Evolutionary conservation across 2,797 vertebrate genomes (phyloP), one percentile per base, ranked within the genome.

Genomic region (Otolemur crassicaudatus): DNA sequence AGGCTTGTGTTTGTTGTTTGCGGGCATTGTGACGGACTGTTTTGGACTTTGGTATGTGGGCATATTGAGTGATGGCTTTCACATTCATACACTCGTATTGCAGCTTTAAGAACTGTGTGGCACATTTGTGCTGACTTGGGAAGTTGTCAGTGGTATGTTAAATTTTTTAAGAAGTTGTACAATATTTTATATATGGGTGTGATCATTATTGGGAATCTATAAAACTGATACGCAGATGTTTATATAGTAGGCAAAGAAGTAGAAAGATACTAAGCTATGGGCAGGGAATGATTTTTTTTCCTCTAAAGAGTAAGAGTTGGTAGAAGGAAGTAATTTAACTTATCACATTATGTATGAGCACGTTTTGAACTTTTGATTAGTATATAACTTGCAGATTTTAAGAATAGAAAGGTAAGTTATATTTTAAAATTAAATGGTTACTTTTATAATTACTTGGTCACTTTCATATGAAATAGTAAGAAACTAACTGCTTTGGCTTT

Each of bases 281-380:
- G 27, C 11, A 0, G 7, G 22, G 7, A 27, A n/a, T 53, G 23
- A 29, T 37, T 61, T 34, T 61, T 37, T 86, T 82, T 56, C 43
- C 61, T 77, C 0, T 43, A 49, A 20, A 49, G 27, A 85, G 34
- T 79, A 43, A 87, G 49, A 70, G 60, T 93, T 76, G 34, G 13
- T 9, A 9, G 34, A 79, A 53, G 25, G 23, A 91, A 87, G 27
- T 76, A 46, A 69, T 63, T 76, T 76, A 46, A 69, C 58, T 76
- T 94, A 73, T 43, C 46, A 34, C 0, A 0, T 86, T 20, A 19
- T 13, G 2, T 75, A 49, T n/a, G 40, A 93, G 14, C 0, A 19
- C 91, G 79, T 92, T 91, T 90, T 31, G 8, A 92, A 53, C 60
- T 95, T 94, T 94, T 76, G 79, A 87, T 93, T 90, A 85, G 49